phyloP scores from a whole-genome alignment of 2,888 invertebrate species.

The Phragmatobia fuliginosa region DNA sequence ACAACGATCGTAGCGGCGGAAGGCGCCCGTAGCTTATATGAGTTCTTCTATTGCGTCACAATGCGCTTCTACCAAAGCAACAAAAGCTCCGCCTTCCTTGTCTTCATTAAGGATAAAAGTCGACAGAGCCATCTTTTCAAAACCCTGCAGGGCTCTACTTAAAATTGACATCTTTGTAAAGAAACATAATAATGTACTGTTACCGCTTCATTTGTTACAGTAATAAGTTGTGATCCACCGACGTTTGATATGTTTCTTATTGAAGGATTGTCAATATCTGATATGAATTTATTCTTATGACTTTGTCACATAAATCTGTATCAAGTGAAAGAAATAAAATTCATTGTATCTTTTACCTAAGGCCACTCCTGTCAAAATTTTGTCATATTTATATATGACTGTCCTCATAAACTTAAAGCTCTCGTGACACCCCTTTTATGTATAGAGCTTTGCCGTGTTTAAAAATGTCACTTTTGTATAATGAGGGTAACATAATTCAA shows the following conservation, averaged over 20 bases:
- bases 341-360: conserved; percentile 14
- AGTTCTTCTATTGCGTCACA: conserved; percentile 64
- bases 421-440: conserved; percentile 36
- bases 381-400: conserved; percentile 19
- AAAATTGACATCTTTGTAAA: conserved; percentile 54
- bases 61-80: conserved; percentile 50
- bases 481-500: conserved; percentile 46
- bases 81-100: conserved; percentile 48
- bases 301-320: conserved; percentile 34
- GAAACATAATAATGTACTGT: conserved; percentile 62
- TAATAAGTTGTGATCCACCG: conserved; percentile 73
- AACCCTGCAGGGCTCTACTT: conserved; percentile 53
- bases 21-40: conserved; percentile 72
- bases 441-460: conserved; percentile 36
- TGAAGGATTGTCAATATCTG: conserved; percentile 61
- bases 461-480: conserved; percentile 30
- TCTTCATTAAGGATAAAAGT: conserved; percentile 35
- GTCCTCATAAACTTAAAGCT: conserved; percentile 21
- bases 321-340: conserved; percentile 29
- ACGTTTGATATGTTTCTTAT: conserved; percentile 69
- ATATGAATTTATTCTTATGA: conserved; percentile 46
- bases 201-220: conserved; percentile 73
- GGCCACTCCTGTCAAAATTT: conserved; percentile 28
- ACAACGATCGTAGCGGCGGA: conserved; percentile 66
- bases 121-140: conserved; percentile 35